phyloP scores from a whole-genome alignment of 1,140 invertebrate species.

The Drosophila mojavensis region DNA sequence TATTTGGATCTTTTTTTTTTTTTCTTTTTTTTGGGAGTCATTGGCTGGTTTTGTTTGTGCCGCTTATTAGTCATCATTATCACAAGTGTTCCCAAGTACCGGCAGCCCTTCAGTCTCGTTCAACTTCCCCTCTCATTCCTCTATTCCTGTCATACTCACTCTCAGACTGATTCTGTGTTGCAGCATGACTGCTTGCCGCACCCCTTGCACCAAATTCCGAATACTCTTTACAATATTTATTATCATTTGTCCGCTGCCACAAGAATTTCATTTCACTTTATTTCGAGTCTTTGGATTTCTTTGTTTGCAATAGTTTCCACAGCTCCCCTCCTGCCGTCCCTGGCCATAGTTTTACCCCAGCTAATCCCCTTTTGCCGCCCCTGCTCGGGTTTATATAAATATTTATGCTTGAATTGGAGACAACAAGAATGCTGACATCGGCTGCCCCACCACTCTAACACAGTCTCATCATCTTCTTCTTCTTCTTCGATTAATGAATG shows the following conservation, averaged over 20 bases:
- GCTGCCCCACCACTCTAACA: background rate
- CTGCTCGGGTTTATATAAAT: constrained; percentile 52
- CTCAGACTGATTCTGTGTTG: background rate
- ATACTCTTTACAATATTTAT: constrained; percentile 60
- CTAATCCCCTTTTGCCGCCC: constrained; percentile 13
- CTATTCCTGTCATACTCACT: background rate
- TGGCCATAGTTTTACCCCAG: background rate
- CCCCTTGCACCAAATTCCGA: background rate
- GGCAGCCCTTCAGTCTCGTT: constrained; percentile 18
- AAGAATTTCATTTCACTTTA: constrained; percentile 36
- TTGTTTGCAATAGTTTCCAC: constrained; percentile 32
- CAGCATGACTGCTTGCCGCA: background rate
- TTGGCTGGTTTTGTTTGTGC: constrained; percentile 56
- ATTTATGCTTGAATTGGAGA: constrained; percentile 63
- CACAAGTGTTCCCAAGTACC: constrained; percentile 75
- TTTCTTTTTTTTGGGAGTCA: constrained; percentile 31
- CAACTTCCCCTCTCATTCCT: background rate
- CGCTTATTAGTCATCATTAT: constrained; percentile 80
- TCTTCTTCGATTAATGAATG: background rate
- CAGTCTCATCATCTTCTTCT: no score
- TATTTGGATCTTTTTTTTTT: constrained; percentile 28
- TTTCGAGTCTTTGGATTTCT: constrained; percentile 34
- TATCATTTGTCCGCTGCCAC: constrained; percentile 64
- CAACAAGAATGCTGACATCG: constrained; percentile 38
- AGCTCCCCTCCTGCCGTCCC: background rate